Conservation (phyloP, 2,888 invertebrate genomes). For the Troglohyphantes excavatus region DNA sequence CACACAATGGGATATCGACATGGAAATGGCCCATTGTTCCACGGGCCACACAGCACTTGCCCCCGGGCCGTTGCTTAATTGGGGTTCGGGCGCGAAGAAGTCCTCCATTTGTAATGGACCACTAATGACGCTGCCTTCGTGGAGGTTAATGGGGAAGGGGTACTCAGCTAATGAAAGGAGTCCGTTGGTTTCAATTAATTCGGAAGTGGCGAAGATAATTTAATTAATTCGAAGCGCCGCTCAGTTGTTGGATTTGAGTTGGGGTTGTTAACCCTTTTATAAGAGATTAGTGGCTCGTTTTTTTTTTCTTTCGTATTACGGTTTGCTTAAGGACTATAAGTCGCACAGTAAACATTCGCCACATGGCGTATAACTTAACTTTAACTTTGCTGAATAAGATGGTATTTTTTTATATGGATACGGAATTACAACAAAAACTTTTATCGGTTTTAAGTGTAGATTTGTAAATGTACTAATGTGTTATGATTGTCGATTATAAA, state of each 20-base stretch:
- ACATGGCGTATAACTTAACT: too few species aligned
- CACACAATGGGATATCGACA: neutral
- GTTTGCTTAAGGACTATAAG: too few species aligned
- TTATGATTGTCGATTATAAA: too few species aligned
- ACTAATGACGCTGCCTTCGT: slow-evolving; percentile 5
- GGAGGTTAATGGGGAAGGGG: neutral
- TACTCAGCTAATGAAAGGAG: slow-evolving; percentile 35
- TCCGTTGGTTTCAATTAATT: slow-evolving; percentile 59
- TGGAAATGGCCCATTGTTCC: neutral
- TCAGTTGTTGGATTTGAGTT: neutral
- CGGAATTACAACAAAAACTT: too few species aligned
- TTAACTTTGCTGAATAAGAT: too few species aligned
- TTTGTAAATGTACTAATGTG: too few species aligned
- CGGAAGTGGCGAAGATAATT: slow-evolving; percentile 34
- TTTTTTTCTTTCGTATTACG: too few species aligned
- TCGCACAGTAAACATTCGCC: too few species aligned
- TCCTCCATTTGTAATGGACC: slow-evolving; percentile 15
- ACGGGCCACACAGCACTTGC: neutral
- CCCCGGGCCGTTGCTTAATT: slow-evolving; percentile 19
- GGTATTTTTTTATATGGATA: too few species aligned
- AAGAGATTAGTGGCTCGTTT: neutral
- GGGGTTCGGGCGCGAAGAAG: neutral
- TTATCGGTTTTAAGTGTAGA: too few species aligned
- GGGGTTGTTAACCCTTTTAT: neutral
- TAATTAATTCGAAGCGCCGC: slow-evolving; percentile 5